Evolutionary conservation across 2,113 vertebrate genomes (phyloP), one percentile per base, ranked within the genome.

Genomic region (Anoplopoma fimbria): DNA sequence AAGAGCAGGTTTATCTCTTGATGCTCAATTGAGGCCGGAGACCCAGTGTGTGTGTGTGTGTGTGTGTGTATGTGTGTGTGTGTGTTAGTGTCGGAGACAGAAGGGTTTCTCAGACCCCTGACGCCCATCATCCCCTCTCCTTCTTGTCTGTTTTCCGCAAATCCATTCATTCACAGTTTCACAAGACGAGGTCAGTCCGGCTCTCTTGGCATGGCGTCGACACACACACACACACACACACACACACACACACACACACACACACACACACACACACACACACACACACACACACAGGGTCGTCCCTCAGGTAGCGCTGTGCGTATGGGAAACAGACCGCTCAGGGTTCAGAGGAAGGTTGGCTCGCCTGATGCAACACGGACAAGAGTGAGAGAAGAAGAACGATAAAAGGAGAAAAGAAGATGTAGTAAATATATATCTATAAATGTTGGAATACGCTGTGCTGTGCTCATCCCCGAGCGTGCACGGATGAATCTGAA

Each of bases 1-100:
- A 89, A 90, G 78, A 89, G 74, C 79, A 70, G 81, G 81, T 89
- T 91, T 92, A 91, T 93, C 89, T 93, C 25, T 40, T 57, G 72
- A 82, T 82, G 90, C 85, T 79, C 86, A 91, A 87, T 91, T 92
- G 83, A 87, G 81, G 77, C 82, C 49, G 75, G 86, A 91, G 90
- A 88, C 80, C 74, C 25, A 21, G 71, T 69, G 77, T 78, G 83
- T 82, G 82, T 67, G 40, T 68, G 62, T 81, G 42, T 68, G 65
- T 63, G 81, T 65, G 38, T 67, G 70, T 69, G 61, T 84, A 64
- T 75, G 64, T 79, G 65, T 82, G 57, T 76, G 47, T 85, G 73
- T 82, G 70, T 76, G 79, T 77, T 69, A 72, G 69, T 71, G 33
- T 80, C 3, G 2, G 40, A 69, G 60, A 79, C 73, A 79, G 80